phyloP scores from a whole-genome alignment of 2,888 invertebrate genomes.

The Dendrolimus houi region DNA sequence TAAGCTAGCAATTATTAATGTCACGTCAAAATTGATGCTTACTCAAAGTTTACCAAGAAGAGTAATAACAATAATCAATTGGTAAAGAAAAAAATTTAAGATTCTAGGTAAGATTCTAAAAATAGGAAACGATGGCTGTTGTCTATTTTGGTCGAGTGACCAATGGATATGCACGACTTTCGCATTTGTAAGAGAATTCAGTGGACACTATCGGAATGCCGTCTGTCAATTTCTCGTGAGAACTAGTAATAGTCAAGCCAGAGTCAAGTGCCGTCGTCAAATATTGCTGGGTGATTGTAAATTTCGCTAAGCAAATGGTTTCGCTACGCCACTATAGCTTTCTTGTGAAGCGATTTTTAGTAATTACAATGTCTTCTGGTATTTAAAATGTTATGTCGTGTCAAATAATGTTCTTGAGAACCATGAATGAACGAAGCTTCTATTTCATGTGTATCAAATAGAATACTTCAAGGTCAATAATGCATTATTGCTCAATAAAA shows the following conservation, averaged over 20 bases:
- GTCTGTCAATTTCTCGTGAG: slow-evolving; percentile 68
- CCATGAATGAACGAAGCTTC: slow-evolving; percentile 29
- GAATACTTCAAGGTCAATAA: slow-evolving; percentile 1
- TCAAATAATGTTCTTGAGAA: slow-evolving; percentile 49
- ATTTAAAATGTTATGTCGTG: slow-evolving; percentile 29
- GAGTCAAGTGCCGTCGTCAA: slow-evolving; percentile 53
- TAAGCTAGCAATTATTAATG: no score
- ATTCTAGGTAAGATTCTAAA: slow-evolving; percentile 20
- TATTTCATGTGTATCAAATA: slow-evolving; percentile 10
- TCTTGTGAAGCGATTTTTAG: slow-evolving; percentile 55
- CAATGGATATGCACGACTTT: slow-evolving; percentile 71
- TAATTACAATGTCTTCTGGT: slow-evolving; percentile 15
- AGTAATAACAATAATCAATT: no score
- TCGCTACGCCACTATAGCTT: slow-evolving; percentile 58
- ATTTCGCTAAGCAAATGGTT: slow-evolving; percentile 68
- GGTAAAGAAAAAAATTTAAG: neutral
- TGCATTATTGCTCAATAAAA: neutral
- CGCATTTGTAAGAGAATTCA: slow-evolving; percentile 57
- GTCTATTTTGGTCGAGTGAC: slow-evolving; percentile 59
- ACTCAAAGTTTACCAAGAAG: no score
- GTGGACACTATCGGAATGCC: slow-evolving; percentile 58
- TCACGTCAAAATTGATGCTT: no score
- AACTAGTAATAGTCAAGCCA: slow-evolving; percentile 38
- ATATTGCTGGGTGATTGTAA: slow-evolving; percentile 58
- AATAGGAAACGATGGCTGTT: slow-evolving; percentile 41